Percentiles rank a stretch among this genome's conserved stretches.
Evolutionary conservation across 2,888 invertebrate species (phyloP).

Genomic region (Endomychus coccineus): DNA sequence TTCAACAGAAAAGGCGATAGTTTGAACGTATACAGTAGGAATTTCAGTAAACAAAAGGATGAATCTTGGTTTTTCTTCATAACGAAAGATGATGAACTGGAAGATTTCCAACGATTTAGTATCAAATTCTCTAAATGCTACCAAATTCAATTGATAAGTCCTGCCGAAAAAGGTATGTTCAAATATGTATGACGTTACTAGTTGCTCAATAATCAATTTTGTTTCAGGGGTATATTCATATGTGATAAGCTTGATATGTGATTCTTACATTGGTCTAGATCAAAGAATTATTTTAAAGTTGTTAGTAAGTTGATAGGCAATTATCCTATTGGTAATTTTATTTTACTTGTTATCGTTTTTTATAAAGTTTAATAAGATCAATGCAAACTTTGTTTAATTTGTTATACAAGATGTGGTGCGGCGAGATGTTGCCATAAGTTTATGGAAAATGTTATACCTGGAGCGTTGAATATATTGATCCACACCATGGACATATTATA

Average conservation of each 20-base stretch:
- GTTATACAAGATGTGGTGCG: too few species aligned
- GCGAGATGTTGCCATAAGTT: too few species aligned
- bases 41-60: slow-evolving; percentile 88
- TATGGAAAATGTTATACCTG: too few species aligned
- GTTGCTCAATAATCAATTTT: slow-evolving; percentile 16
- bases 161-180: slow-evolving; percentile 46
- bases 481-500: too few species aligned
- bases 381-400: too few species aligned
- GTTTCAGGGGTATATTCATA: slow-evolving; percentile 65
- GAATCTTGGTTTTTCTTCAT: slow-evolving; percentile 93
- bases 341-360: too few species aligned
- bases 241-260: slow-evolving; percentile 81
- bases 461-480: too few species aligned
- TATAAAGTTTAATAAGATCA: too few species aligned
- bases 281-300: slow-evolving; percentile 59
- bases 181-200: slow-evolving; percentile 2
- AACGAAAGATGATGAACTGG: slow-evolving; percentile 61
- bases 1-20: slow-evolving; percentile 31
- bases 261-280: slow-evolving; percentile 88
- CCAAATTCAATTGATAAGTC: slow-evolving; percentile 56
- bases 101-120: slow-evolving; percentile 71
- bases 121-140: slow-evolving; percentile 46
- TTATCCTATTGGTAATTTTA: too few species aligned
- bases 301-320: too few species aligned
- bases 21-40: slow-evolving; percentile 64